Percentiles rank a stretch among this genome's conserved stretches.
Conservation (phyloP, 2,797 vertebrate species). For the Poeciliopsis presidionis region DNA sequence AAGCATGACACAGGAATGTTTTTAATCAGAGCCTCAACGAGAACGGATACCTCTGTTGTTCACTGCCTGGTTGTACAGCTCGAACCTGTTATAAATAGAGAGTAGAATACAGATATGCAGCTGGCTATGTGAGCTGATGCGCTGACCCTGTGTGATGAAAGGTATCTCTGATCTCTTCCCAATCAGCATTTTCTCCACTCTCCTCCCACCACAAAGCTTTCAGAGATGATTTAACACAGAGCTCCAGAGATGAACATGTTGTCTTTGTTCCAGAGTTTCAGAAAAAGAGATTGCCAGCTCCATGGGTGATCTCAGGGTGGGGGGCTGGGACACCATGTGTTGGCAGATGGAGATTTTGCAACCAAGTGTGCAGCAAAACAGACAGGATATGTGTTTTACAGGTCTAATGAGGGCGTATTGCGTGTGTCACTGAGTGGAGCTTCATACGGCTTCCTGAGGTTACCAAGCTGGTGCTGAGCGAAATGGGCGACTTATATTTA, state of each 20-base stretch:
- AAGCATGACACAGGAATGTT: not conserved
- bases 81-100: constrained; percentile 64
- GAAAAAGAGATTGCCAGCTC: constrained; percentile 41
- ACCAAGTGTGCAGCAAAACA: constrained; percentile 34
- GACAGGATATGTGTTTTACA: constrained; percentile 58
- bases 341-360: constrained; percentile 52
- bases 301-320: constrained; percentile 52
- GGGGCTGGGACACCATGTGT: constrained; percentile 14
- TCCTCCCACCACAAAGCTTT: constrained; percentile 36
- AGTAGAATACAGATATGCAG: constrained; percentile 59
- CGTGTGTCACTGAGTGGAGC: constrained; percentile 65
- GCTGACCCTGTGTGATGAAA: constrained; percentile 49
- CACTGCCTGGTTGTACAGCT: constrained; percentile 36
- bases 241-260: constrained; percentile 46
- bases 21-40: constrained; percentile 16
- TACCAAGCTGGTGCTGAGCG: constrained; percentile 71
- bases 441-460: constrained; percentile 73
- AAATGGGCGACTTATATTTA: constrained; percentile 84
- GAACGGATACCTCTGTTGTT: constrained; percentile 27
- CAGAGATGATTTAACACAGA: constrained; percentile 7
- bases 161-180: constrained; percentile 57
- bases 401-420: constrained; percentile 59
- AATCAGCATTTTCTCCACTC: constrained; percentile 47
- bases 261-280: constrained; percentile 56
- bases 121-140: constrained; percentile 49